Evolutionary conservation across 2,888 invertebrate genomes (phyloP), one percentile per base, ranked within the genome.

Genomic region (Scaptodrosophila latifasciaeformis): DNA sequence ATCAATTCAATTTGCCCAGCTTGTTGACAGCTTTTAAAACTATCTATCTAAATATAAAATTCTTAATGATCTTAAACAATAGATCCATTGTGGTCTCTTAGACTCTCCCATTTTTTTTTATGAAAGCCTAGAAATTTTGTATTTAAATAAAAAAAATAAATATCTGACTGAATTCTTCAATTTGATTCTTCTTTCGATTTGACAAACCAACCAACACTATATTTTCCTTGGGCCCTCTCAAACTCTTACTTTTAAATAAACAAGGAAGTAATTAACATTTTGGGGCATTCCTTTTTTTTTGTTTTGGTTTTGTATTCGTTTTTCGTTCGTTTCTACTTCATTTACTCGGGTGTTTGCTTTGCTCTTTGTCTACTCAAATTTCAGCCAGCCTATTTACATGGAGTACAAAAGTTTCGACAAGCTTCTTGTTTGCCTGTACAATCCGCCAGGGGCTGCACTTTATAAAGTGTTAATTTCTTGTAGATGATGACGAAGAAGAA

Each of bases 391-490:
- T 77, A 67, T 80, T 77, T 80, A 62, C 70, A 68, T 59, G 69
- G 30, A 71, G 55, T 21, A 62, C 60, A 55, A 65, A 46, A 42
- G 62, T 70, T 67, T 48, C 12, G 51, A 50, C 42, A 56, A 45
- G 49, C 18, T 59, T 65, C 39, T 40, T 55, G 52, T 57, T 50
- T 70, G 59, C 53, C 39, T 53, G 53, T 44, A 37, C 17, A 37
- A 49, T 35, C 21, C 4, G 45, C 77, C 63, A 40, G 47, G 61
- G 77, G 77, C 77, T 80, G 72, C 80, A 80, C 69, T 74, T 82
- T 75, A 82, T 79, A 74, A 76, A 76, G 84, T 83, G 84, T 82
- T 83, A 82, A 83, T 82, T 74, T 82, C 71, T 70, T 70, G 67
- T 63, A 59, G 61, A 54, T 30, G 37, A 1, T n/a, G n/a, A 9